phyloP scores from a whole-genome alignment of 2,888 invertebrate species.

The Cephus runcator region DNA sequence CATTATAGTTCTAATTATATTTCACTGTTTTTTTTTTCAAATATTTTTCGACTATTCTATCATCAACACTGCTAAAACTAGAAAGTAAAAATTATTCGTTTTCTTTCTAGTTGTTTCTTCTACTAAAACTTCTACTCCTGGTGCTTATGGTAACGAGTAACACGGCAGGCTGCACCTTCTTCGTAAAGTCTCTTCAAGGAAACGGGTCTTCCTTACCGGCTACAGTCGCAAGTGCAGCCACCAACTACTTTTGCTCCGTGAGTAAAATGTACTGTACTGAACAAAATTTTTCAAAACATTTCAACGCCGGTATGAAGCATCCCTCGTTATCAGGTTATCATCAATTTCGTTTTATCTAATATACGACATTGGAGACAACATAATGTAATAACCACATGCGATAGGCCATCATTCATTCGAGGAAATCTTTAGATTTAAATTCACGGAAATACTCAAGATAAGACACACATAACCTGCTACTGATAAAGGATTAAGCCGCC shows the following conservation, averaged over 20 bases:
- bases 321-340: neutral
- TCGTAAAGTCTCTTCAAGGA: conserved; percentile 72
- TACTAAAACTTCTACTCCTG: conserved; percentile 56
- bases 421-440: neutral
- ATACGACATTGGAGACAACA: neutral
- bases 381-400: neutral
- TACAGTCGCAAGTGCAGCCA: conserved; percentile 73
- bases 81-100: neutral
- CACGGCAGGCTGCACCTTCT: conserved; percentile 72
- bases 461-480: neutral
- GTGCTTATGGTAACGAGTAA: conserved; percentile 71
- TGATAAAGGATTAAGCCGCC: neutral
- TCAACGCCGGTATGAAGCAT: neutral
- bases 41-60: too few species aligned
- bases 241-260: conserved; percentile 75
- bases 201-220: conserved; percentile 72
- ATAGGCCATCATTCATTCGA: neutral
- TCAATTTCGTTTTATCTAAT: neutral
- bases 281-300: neutral
- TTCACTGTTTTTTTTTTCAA: too few species aligned
- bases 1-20: too few species aligned
- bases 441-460: neutral
- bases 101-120: conserved; percentile 37
- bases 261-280: conserved; percentile 48
- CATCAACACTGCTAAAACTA: neutral